Evolutionary conservation across 2,113 vertebrate species (phyloP), one percentile per base, ranked within the genome.

Genomic region (Halichoeres trimaculatus): DNA sequence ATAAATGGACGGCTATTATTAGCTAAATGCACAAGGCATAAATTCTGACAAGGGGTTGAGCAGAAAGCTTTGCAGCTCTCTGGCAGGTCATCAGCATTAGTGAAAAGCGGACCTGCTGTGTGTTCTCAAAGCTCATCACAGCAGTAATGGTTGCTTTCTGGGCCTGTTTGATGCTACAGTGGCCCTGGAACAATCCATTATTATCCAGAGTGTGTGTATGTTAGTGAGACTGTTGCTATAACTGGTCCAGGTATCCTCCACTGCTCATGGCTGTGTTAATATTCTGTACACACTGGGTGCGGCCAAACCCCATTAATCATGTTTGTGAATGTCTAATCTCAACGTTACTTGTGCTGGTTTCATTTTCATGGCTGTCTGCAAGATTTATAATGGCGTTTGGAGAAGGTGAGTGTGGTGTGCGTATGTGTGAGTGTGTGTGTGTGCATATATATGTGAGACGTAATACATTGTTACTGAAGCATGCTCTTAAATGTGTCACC

Each of bases 291-390:
- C 78, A 91, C 59, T 74, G 73, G 72, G 81, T 80, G 59, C 61
- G 58, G 79, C 85, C 79, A 82, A 85, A 91, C 73, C 80, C 84
- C 92, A 91, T 93, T 92, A 91, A 92, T 93, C 92, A 92, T 90
- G 90, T 92, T 93, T 90, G 90, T 90, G 90, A 91, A 92, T 92
- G 90, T 93, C 87, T 93, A 92, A 91, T 92, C 87, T 90, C 89
- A 90, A 90, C 72, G 85, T 93, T 91, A 91, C 90, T 93, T 91
- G 89, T 58, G 54, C 84, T 85, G 85, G 82, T 90, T 92, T 91
- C 90, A 92, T 91, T 93, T 93, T 92, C 92, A 92, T 79, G 89
- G 89, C 90, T 93, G 92, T 90, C 92, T 81, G 86, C 72, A 89
- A 92, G 90, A 93, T 93, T 92, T 93, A 93, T 92, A 93, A 91